These are phyloP conservation scores for Daphoenositta chrysoptera DNA, from an alignment of 2,113 vertebrate genomes.

Conservation along the genomic window DNA sequence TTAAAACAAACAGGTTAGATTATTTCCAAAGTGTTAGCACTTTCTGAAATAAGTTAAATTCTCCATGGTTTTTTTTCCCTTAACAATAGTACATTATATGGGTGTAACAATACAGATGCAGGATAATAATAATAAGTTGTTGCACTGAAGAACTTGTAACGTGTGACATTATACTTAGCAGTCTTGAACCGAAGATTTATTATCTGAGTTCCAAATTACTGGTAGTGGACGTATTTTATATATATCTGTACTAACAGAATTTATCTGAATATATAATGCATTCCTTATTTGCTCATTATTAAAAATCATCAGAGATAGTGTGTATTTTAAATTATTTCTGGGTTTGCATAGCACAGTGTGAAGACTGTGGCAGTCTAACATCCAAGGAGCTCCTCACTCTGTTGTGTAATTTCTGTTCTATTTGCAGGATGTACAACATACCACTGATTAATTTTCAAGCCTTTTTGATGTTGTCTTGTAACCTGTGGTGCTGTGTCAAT, in stretches of 20 bases:
- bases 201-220: not conserved
- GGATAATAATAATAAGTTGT: not conserved
- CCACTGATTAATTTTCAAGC: not conserved
- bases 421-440: not conserved
- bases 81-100: not conserved
- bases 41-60: not conserved
- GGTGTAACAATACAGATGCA: not conserved
- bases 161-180: not conserved
- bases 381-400: not conserved
- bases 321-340: not conserved
- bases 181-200: not conserved
- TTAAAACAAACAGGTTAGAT: not conserved
- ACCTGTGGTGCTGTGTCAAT: not conserved
- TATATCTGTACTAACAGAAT: not conserved
- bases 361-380: not conserved
- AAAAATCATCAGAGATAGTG: not conserved
- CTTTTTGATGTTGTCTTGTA: not conserved
- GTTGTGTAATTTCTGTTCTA: not conserved
- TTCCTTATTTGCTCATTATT: not conserved
- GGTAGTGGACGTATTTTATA: not conserved
- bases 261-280: not conserved
- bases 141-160: not conserved
- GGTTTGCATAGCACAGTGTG: not conserved
- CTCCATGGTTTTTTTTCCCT: not conserved
- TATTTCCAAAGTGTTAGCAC: not conserved